These are phyloP conservation scores for Trachelus tabidus DNA, from an alignment of 2,888 invertebrate genomes.

Conservation along the genomic window DNA sequence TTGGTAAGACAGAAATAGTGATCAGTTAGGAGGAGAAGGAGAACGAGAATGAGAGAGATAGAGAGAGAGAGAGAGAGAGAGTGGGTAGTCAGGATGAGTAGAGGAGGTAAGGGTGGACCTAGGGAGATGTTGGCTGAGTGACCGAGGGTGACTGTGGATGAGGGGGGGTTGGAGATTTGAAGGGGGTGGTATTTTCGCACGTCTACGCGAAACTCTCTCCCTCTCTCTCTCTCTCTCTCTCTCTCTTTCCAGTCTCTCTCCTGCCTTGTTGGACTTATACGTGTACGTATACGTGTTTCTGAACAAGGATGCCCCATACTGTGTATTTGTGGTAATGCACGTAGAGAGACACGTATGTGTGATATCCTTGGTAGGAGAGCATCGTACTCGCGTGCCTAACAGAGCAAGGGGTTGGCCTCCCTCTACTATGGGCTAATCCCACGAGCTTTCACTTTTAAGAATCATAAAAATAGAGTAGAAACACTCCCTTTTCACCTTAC, in stretches of 20 bases:
- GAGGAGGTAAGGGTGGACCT: background rate
- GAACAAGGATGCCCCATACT: background rate
- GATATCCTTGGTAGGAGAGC: background rate
- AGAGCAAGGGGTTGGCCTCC: background rate
- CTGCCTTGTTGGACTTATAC: conserved; percentile 18
- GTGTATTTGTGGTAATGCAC: background rate
- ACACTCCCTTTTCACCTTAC: background rate
- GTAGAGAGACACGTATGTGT: background rate
- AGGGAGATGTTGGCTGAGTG: conserved; percentile 1
- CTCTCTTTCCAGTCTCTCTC: conserved; percentile 9
- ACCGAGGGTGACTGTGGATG: background rate
- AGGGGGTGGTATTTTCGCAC: background rate
- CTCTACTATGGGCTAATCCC: background rate
- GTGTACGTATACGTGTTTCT: background rate
- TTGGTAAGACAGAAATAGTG: conserved; percentile 16
- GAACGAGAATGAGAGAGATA: conserved; percentile 33
- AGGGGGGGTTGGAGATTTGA: background rate
- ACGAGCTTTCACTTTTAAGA: background rate
- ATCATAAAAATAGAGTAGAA: background rate
- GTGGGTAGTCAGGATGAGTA: conserved; percentile 9
- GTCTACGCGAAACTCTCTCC: background rate
- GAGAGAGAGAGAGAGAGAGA: conserved; percentile 15
- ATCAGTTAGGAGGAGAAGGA: conserved; percentile 28
- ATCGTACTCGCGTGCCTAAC: background rate
- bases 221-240: background rate